A percentile compares a stretch with the other conserved stretches of the same genome.
These are phyloP conservation scores for Orchesella flavescens DNA, from an alignment of 2,888 invertebrate species.

Conservation along the genomic window DNA sequence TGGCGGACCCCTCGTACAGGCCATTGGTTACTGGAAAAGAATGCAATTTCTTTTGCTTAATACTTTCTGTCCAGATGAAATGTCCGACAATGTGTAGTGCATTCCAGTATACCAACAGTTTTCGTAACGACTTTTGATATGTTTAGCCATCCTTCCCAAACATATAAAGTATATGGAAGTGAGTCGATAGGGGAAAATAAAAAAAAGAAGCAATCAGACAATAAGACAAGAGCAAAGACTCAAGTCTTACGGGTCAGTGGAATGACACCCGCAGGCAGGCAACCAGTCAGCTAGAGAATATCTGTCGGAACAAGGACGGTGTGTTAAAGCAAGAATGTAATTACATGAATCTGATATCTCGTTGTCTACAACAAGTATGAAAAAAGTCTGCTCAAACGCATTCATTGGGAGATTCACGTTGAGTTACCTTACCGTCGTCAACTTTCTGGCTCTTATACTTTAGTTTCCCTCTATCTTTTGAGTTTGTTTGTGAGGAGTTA, in stretches of 20 bases:
- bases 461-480: too few species aligned
- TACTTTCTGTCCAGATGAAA: background rate
- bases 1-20: too few species aligned
- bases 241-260: slow-evolving; percentile 38
- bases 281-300: slow-evolving; percentile 22
- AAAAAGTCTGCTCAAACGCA: background rate
- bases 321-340: slow-evolving; percentile 54
- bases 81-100: slow-evolving; percentile 6
- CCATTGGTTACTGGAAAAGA: slow-evolving; percentile 14
- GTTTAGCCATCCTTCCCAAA: background rate
- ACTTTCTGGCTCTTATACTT: too few species aligned
- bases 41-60: slow-evolving; percentile 6
- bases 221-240: slow-evolving; percentile 10
- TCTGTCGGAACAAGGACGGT: slow-evolving; percentile 48
- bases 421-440: background rate
- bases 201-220: slow-evolving; percentile 3
- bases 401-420: background rate
- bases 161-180: too few species aligned
- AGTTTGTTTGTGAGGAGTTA: too few species aligned
- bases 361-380: slow-evolving; percentile 8
- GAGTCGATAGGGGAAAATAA: background rate
- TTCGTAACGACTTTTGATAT: background rate
- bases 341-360: slow-evolving; percentile 44
- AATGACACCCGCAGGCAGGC: slow-evolving; percentile 44
- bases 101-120: background rate